These are phyloP conservation scores for Sphaeramia orbicularis DNA, from an alignment of 2,797 vertebrate species.

Conservation along the genomic window DNA sequence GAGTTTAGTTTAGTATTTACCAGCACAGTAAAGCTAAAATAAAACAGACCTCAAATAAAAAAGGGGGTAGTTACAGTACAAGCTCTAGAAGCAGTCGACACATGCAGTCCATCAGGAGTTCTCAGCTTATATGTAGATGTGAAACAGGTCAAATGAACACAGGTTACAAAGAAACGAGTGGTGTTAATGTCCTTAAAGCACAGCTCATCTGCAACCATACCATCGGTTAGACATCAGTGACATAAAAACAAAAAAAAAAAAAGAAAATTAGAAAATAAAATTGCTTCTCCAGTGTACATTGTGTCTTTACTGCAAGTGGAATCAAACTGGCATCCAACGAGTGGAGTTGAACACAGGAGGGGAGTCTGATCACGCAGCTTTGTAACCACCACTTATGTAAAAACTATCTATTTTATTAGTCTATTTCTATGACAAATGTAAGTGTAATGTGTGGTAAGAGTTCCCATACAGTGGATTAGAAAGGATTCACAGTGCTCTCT, in stretches of 20 bases:
- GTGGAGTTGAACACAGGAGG: slow-evolving; percentile 38
- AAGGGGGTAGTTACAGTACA: slow-evolving; percentile 62
- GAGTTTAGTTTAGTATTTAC: slow-evolving; percentile 67
- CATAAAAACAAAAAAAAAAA: slow-evolving; percentile 8
- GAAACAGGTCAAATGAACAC: slow-evolving; percentile 27
- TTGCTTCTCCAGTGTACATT: slow-evolving; percentile 43
- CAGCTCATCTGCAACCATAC: slow-evolving; percentile 25
- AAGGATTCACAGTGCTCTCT: slow-evolving; percentile 66
- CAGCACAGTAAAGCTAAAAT: slow-evolving; percentile 68
- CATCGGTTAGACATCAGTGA: slow-evolving; percentile 28
- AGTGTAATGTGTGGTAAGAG: slow-evolving; percentile 19
- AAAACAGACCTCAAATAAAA: slow-evolving; percentile 33
- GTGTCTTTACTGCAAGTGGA: slow-evolving; percentile 51
- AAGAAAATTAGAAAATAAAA: not conserved
- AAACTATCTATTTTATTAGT: slow-evolving; percentile 3
- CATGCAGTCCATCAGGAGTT: slow-evolving; percentile 80
- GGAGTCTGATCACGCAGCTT: slow-evolving; percentile 41
- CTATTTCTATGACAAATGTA: slow-evolving; percentile 11
- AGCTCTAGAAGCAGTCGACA: slow-evolving; percentile 74
- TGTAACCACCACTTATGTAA: slow-evolving; percentile 22
- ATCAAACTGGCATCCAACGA: slow-evolving; percentile 31
- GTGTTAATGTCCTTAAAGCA: slow-evolving; percentile 50
- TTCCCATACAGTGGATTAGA: slow-evolving; percentile 54
- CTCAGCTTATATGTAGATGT: slow-evolving; percentile 25
- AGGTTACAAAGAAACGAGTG: slow-evolving; percentile 28